Evolutionary conservation across 2,113 vertebrate species (phyloP), one percentile per base, ranked within the genome.

Genomic region (Notiomystis cincta): DNA sequence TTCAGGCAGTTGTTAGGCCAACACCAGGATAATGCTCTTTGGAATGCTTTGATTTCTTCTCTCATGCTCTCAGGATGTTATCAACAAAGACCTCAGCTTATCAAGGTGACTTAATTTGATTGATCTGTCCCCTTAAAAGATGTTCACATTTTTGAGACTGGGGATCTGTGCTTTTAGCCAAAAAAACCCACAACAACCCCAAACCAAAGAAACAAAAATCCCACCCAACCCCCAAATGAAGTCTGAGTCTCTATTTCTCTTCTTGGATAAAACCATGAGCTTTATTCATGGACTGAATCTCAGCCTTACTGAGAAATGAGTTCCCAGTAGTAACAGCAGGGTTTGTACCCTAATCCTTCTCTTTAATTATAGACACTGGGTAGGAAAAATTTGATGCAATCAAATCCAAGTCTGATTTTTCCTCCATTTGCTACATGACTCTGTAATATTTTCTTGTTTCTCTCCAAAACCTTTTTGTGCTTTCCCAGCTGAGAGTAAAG

Each of bases 401-500:
- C 61, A 85, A 70, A 56, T 45, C 76, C n/a, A 79, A 21, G 4
- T 22, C 11, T 61, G 33, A 31, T 82, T 85, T 78, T 79, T 47
- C 44, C 31, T 91, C 20, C 30, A 22, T n/a, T 28, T 91, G 38
- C 45, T 65, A 6, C 44, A 65, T 6, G 22, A 38, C 42, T 91
- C 70, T 4, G 0, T 65, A 85, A 61, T 75, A 85, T 82, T 85
- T 94, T 82, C 81, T 82, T 76, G 27, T 87, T 94, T 89, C 65
- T 79, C 53, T 82, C 54, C 35, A 7, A 93, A 93, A 91, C 27
- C 18, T 79, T 91, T 84, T 42, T 80, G 22, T 73, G 37, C 45
- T 87, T 82, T 94, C 81, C 75, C 81, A 91, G 70, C 21, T 95
- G 84, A 96, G 87, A 76, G 62, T 35, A 85, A 42, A 87, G 81